phyloP scores from a whole-genome alignment of 1,140 invertebrate species.

The Coptotermes formosanus region DNA sequence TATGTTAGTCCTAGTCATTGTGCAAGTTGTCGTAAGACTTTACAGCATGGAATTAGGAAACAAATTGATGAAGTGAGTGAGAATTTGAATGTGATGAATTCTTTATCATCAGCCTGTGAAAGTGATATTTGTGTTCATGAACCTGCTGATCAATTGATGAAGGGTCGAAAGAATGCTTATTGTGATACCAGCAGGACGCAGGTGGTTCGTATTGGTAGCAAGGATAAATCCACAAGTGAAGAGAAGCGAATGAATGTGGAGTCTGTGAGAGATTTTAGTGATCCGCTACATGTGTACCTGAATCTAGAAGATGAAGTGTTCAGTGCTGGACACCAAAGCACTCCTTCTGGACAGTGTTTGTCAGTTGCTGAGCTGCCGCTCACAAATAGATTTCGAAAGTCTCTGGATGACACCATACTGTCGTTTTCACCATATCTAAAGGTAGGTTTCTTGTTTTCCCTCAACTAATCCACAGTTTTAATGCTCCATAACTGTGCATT shows the following conservation, averaged over 20 bases:
- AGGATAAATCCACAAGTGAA: constrained; percentile 46
- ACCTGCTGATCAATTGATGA: neutral
- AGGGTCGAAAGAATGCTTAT: neutral
- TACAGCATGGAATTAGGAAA: neutral
- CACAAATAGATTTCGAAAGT: constrained; percentile 70
- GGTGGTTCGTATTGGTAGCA: constrained; percentile 23
- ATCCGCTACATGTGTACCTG: constrained; percentile 70
- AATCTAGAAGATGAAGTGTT: constrained; percentile 55
- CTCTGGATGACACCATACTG: constrained; percentile 70
- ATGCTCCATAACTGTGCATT: too few species aligned
- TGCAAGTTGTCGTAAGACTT: neutral
- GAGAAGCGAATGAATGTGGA: constrained; percentile 56
- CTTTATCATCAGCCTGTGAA: neutral
- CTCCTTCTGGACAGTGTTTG: constrained; percentile 42
- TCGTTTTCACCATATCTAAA: constrained; percentile 83
- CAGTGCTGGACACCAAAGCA: constrained; percentile 31
- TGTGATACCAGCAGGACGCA: neutral
- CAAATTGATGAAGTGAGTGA: too few species aligned
- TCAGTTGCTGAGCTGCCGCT: constrained; percentile 60
- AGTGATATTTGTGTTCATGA: neutral
- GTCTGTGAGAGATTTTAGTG: constrained; percentile 67
- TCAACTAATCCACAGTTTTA: too few species aligned
- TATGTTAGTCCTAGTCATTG: neutral
- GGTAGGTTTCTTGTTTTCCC: constrained; percentile 33
- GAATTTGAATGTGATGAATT: too few species aligned